Evolutionary conservation across 1,140 invertebrate genomes (phyloP).

Genomic region (Brachionus calyciflorus): DNA sequence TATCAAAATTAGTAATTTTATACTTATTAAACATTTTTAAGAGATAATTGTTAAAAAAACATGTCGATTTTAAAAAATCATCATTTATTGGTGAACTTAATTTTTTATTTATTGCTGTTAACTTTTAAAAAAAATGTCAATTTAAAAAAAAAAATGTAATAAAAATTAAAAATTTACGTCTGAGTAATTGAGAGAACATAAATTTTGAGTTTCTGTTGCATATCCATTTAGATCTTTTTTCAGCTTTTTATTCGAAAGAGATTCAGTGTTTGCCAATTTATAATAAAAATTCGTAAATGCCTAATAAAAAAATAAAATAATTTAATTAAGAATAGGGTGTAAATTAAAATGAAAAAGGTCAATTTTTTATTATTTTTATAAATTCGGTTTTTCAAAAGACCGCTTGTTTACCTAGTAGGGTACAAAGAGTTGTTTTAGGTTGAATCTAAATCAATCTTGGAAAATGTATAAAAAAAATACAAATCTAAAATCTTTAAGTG

Average conservation of each 20-base stretch:
- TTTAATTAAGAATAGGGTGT: background rate
- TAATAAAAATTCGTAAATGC: constrained; percentile 37
- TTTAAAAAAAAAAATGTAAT: background rate
- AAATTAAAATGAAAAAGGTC: no score
- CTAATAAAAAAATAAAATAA: background rate
- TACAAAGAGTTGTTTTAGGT: no score
- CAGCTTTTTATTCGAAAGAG: background rate
- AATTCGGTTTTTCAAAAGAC: no score
- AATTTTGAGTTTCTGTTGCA: background rate
- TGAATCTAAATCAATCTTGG: no score
- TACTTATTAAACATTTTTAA: constrained; percentile 5
- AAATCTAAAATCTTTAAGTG: no score
- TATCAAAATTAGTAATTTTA: constrained; percentile 31
- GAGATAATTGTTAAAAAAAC: constrained; percentile 34
- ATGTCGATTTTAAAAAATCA: constrained; percentile 7
- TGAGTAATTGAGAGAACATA: background rate
- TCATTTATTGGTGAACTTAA: constrained; percentile 6
- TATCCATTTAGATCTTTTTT: constrained; percentile 4
- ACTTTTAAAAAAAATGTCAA: background rate
- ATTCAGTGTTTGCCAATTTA: constrained; percentile 26
- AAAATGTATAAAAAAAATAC: no score
- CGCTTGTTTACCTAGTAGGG: no score
- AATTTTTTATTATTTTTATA: no score
- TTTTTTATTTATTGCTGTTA: background rate
- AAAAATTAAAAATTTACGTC: background rate